Conservation (phyloP, 1,140 invertebrate species). For the Listronotus bonariensis region DNA sequence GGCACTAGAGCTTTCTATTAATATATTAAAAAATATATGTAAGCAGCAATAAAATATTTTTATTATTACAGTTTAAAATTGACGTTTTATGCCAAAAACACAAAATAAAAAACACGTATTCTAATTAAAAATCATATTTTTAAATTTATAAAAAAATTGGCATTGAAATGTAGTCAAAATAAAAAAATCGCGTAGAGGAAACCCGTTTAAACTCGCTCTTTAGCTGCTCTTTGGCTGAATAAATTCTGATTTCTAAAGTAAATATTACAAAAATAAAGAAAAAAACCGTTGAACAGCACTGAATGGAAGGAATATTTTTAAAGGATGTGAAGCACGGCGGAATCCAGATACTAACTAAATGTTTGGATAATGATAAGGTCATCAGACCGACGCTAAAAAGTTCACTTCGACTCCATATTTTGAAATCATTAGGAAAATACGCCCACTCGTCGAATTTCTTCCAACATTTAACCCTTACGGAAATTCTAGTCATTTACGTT, state of each 20-base stretch:
- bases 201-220: too few species aligned
- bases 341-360: slow-evolving; percentile 19
- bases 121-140: too few species aligned
- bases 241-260: slow-evolving; percentile 9
- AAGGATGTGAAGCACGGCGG: slow-evolving; percentile 7
- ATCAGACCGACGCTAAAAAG: slow-evolving; percentile 11
- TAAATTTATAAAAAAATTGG: too few species aligned
- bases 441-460: slow-evolving; percentile 10
- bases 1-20: too few species aligned
- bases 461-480: slow-evolving; percentile 6
- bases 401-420: slow-evolving; percentile 9
- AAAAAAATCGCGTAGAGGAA: too few species aligned
- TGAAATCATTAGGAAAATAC: slow-evolving; percentile 23
- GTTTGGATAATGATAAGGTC: slow-evolving; percentile 22
- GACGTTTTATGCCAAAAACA: too few species aligned
- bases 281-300: not conserved
- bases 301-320: slow-evolving; percentile 17
- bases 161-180: too few species aligned
- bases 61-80: too few species aligned
- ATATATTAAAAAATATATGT: too few species aligned
- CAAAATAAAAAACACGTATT: too few species aligned
- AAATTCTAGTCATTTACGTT: not conserved
- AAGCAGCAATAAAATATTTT: too few species aligned
- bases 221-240: slow-evolving; percentile 2
- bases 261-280: slow-evolving; percentile 13